Evolutionary conservation across 2,113 vertebrate genomes (phyloP).

Genomic region (Sprattus sprattus): DNA sequence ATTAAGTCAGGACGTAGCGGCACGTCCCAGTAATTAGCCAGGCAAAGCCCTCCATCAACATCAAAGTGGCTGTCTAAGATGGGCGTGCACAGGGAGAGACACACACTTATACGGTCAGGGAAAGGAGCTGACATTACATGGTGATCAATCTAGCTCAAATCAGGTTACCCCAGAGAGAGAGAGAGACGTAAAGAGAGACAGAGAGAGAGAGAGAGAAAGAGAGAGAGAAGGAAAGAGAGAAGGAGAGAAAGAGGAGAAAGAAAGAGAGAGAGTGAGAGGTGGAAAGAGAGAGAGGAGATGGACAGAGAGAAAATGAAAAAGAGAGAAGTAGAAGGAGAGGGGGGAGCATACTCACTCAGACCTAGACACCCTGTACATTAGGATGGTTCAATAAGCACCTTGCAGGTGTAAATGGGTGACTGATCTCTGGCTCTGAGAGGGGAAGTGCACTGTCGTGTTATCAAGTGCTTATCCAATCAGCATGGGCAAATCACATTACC

Average conservation of each 20-base stretch:
- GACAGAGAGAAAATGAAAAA: too few species aligned
- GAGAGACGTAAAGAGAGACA: neutral
- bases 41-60: slow-evolving; percentile 67
- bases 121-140: slow-evolving; percentile 66
- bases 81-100: slow-evolving; percentile 56
- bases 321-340: too few species aligned
- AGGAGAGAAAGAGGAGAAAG: slow-evolving; percentile 27
- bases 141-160: slow-evolving; percentile 74
- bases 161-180: slow-evolving; percentile 51
- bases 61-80: slow-evolving; percentile 64
- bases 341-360: slow-evolving; percentile 24
- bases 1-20: neutral
- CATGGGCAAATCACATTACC: slow-evolving; percentile 51
- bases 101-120: slow-evolving; percentile 61
- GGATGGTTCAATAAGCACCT: slow-evolving; percentile 51
- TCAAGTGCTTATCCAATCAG: slow-evolving; percentile 49
- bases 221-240: too few species aligned
- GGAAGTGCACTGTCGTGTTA: slow-evolving; percentile 45
- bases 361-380: slow-evolving; percentile 66
- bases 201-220: neutral
- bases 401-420: slow-evolving; percentile 51
- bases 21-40: slow-evolving; percentile 61
- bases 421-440: slow-evolving; percentile 46
- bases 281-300: neutral
- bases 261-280: neutral